These are phyloP conservation scores for Drosophila ustulata DNA, from an alignment of 2,888 invertebrate species.

Conservation along the genomic window DNA sequence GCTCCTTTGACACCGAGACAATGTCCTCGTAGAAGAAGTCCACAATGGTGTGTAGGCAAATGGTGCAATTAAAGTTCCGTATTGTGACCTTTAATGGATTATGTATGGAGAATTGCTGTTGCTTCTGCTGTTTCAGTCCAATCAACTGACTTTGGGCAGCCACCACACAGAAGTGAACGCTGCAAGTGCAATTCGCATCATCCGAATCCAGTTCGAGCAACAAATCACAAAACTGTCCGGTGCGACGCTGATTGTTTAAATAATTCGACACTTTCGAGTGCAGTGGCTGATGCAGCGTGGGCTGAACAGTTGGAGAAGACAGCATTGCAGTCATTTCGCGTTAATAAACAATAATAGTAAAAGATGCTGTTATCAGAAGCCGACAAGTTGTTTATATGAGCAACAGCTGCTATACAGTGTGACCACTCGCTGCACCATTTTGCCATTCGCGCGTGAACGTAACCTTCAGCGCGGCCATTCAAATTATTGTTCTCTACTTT, in stretches of 20 bases:
- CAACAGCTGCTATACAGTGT: constrained; percentile 38
- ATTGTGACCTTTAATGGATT: constrained; percentile 83
- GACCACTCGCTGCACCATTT: not conserved
- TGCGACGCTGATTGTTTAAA: constrained; percentile 82
- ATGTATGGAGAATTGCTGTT: constrained; percentile 83
- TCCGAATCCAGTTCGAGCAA: constrained; percentile 70
- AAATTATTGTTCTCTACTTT: constrained; percentile 24
- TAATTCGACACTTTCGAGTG: constrained; percentile 83
- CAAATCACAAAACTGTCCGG: constrained; percentile 83
- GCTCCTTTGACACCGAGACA: constrained; percentile 81
- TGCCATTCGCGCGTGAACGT: constrained; percentile 24
- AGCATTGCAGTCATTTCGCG: constrained; percentile 34
- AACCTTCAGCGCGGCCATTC: not conserved
- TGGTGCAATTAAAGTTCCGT: constrained; percentile 79
- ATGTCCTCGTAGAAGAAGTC: constrained; percentile 84
- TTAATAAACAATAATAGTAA: constrained; percentile 10
- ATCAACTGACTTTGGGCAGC: constrained; percentile 84
- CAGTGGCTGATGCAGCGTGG: constrained; percentile 78
- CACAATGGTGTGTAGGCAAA: constrained; percentile 82
- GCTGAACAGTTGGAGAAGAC: constrained; percentile 53
- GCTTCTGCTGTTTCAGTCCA: constrained; percentile 75
- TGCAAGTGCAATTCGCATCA: constrained; percentile 61
- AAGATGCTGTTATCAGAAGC: constrained; percentile 26
- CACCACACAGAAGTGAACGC: constrained; percentile 83
- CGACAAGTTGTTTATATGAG: constrained; percentile 9